Conservation (phyloP, 2,797 vertebrate genomes). For the Urophycis tenuis region DNA sequence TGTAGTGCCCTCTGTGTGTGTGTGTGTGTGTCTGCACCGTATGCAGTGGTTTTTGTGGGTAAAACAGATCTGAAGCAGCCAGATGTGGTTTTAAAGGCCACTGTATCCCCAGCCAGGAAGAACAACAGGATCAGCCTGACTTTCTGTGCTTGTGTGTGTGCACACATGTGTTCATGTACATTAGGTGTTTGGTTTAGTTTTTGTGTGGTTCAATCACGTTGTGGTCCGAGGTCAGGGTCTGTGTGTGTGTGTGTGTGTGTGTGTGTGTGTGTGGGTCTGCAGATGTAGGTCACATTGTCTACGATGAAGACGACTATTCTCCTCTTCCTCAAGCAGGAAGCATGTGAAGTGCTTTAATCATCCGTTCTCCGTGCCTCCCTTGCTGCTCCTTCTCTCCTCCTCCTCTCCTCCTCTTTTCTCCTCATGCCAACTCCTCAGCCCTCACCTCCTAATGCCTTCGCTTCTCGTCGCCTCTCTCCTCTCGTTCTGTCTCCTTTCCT, state of each 20-base stretch:
- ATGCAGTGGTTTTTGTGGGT: not conserved
- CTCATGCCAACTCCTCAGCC: not conserved
- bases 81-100: not conserved
- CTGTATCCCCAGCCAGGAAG: not conserved
- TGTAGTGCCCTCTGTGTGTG: not conserved
- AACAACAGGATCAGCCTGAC: not conserved
- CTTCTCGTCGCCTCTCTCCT: not conserved
- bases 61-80: not conserved
- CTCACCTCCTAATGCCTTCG: not conserved
- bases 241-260: slow-evolving; percentile 5
- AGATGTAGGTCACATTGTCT: not conserved
- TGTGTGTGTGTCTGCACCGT: not conserved
- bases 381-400: not conserved
- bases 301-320: not conserved
- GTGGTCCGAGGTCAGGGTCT: slow-evolving; percentile 24
- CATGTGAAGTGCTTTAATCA: not conserved
- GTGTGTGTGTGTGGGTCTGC: not conserved
- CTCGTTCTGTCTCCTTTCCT: not conserved
- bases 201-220: not conserved
- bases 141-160: not conserved
- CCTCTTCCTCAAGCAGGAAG: not conserved
- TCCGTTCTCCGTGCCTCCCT: not conserved
- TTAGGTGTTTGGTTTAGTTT: not conserved
- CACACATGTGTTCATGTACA: not conserved
- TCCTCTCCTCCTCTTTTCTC: not conserved